A percentile compares a stretch with the other conserved stretches of the same genome.
These are phyloP conservation scores for Chrosomus eos DNA, from an alignment of 2,797 vertebrate species.

Conservation along the genomic window DNA sequence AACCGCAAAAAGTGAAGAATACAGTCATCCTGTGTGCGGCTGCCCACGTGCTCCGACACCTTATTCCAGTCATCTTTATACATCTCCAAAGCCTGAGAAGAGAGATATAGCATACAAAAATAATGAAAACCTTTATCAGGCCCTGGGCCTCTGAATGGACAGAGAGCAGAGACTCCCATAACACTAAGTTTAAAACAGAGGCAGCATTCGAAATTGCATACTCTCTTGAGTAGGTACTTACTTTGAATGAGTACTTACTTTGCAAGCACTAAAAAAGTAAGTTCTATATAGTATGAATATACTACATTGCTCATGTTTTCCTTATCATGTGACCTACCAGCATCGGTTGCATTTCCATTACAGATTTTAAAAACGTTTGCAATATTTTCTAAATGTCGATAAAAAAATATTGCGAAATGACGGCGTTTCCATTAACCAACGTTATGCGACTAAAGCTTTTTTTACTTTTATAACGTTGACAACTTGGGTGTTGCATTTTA, in stretches of 20 bases:
- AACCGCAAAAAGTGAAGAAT: slow-evolving; percentile 95
- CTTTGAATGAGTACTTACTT: background rate
- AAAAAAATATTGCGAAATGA: too few species aligned
- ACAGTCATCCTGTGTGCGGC: slow-evolving; percentile 95
- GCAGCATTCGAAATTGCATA: background rate
- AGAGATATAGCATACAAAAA: background rate
- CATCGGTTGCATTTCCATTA: background rate
- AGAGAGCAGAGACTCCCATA: background rate
- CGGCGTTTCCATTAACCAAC: too few species aligned
- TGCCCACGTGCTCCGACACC: slow-evolving; percentile 96
- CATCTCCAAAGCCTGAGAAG: slow-evolving; percentile 90
- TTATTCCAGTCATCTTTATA: slow-evolving; percentile 99
- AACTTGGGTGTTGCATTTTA: too few species aligned
- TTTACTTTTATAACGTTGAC: too few species aligned
- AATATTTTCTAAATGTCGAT: too few species aligned
- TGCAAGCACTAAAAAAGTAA: background rate
- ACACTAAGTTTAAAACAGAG: background rate
- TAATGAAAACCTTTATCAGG: background rate
- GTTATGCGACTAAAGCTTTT: too few species aligned
- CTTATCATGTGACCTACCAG: background rate
- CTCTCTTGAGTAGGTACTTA: background rate
- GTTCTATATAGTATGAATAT: background rate
- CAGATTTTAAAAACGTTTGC: too few species aligned
- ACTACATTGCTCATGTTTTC: background rate
- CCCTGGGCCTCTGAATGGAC: background rate